phyloP scores from a whole-genome alignment of 92 coral and sea anemone species.

The Isaurus tuberculatus region DNA sequence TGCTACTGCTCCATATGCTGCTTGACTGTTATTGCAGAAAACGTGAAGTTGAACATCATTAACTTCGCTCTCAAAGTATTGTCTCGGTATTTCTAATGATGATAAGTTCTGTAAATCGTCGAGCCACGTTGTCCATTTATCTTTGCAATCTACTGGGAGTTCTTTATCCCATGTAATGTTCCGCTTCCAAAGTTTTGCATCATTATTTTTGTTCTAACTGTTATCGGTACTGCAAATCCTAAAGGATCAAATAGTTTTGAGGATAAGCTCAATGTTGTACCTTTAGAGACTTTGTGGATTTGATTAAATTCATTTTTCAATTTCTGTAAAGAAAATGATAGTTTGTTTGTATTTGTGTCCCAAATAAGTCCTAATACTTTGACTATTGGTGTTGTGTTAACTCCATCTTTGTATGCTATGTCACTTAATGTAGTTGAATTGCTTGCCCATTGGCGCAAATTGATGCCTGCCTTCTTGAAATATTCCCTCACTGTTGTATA shows the following conservation, averaged over 20 bases:
- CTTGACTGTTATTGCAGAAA: conserved; percentile 43
- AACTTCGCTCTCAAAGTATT: conserved; percentile 10
- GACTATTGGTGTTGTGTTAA: conserved; percentile 23
- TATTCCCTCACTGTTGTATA: conserved; percentile 36
- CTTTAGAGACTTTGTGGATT: conserved; percentile 24
- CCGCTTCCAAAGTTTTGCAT: conserved; percentile 23
- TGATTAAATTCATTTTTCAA: background rate
- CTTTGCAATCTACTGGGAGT: conserved; percentile 33
- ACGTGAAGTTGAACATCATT: conserved; percentile 46
- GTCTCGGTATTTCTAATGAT: conserved; percentile 41
- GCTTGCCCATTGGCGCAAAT: conserved; percentile 55
- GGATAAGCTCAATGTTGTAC: conserved; percentile 31
- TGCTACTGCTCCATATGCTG: background rate
- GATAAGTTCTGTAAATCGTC: conserved; percentile 26
- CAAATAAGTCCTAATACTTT: conserved; percentile 45
- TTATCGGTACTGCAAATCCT: conserved; percentile 39
- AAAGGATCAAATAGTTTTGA: conserved; percentile 43
- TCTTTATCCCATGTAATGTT: conserved; percentile 50
- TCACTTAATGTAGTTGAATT: conserved; percentile 27
- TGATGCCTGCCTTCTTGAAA: conserved; percentile 57
- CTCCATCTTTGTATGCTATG: conserved; percentile 1
- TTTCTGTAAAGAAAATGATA: conserved; percentile 40
- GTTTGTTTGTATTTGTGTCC: conserved; percentile 39
- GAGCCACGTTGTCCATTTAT: conserved; percentile 50
- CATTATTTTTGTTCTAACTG: conserved; percentile 11